Base-by-base conservation (phyloP, 2,888 invertebrate genomes). In the Dicyrtomina minuta region DNA sequence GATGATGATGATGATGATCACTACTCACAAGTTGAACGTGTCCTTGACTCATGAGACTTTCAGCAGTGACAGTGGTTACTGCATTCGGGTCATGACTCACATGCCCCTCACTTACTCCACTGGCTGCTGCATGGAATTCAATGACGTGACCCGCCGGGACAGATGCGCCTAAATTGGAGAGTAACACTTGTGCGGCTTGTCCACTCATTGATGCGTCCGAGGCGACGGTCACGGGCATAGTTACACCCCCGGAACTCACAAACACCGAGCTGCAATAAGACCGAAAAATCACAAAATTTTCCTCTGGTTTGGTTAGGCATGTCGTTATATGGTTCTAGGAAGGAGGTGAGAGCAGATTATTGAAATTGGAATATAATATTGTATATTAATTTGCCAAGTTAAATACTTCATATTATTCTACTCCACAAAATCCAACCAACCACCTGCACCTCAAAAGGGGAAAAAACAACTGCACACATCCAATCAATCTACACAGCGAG, bases 191-290 rank as follows among this genome's bases (percentile, higher is more conserved):
- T 43, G 12, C 73, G 4, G 51, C 27, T 39, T 76, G 76, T 12
- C 70, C 72, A 4, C 62, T 49, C n/a, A 33, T 56, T 13, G 51
- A 67, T 24, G 70, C 72, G 6, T 73, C 66, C 1, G 68, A 64
- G n/a, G 75, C 56, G 1, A 77, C 72, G 0, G 75, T 73, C 20
- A 75, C 71, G 24, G 74, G 72, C 59, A 75, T 58, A n/a, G 58
- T 58, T 17, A 64, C 56, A 13, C 60, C 60, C 27, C 58, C 72
- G 24, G 76, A 71, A 15, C 73, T 70, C n/a, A 77, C 77, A 61
- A 71, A 77, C 24, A 76, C 74, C 49, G 75, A 75, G 44, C 77
- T 77, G 44, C 6, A 68, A 61, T 60, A 8, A 44, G 41, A n/a
- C n/a, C n/a, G 12, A 6, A 17, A 27, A 51, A 49, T 17, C 33